These are phyloP conservation scores for Papilio machaon DNA, from an alignment of 1,140 invertebrate genomes.

Conservation along the genomic window DNA sequence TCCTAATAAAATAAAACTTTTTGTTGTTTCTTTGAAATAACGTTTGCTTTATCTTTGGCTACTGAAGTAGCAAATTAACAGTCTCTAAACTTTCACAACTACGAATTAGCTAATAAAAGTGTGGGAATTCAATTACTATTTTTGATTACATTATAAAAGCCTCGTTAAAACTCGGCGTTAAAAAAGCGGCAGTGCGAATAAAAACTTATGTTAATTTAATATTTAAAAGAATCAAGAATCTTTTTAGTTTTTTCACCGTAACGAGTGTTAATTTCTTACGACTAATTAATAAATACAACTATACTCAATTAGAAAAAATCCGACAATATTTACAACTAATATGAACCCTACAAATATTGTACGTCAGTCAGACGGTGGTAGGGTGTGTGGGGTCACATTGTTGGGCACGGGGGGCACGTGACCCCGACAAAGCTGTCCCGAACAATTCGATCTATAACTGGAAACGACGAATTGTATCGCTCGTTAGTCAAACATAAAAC, in stretches of 20 bases:
- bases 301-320: neutral
- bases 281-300: no score
- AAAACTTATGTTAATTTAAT: no score
- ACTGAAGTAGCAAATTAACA: neutral
- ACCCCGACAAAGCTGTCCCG: constrained; percentile 9
- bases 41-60: neutral
- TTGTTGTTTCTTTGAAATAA: neutral
- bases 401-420: constrained; percentile 14
- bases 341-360: constrained; percentile 21
- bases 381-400: constrained; percentile 24
- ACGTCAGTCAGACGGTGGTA: neutral
- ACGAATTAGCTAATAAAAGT: neutral
- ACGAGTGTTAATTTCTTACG: neutral
- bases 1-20: neutral
- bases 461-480: constrained; percentile 7
- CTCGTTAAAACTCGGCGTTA: no score
- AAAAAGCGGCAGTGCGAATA: no score
- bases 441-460: constrained; percentile 29
- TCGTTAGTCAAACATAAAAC: constrained; percentile 29
- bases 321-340: neutral
- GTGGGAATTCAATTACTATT: neutral
- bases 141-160: no score
- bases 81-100: neutral
- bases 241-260: no score
- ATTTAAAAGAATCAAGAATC: no score